These are phyloP conservation scores for Eledona agricola DNA, from an alignment of 2,888 invertebrate species.

Conservation along the genomic window DNA sequence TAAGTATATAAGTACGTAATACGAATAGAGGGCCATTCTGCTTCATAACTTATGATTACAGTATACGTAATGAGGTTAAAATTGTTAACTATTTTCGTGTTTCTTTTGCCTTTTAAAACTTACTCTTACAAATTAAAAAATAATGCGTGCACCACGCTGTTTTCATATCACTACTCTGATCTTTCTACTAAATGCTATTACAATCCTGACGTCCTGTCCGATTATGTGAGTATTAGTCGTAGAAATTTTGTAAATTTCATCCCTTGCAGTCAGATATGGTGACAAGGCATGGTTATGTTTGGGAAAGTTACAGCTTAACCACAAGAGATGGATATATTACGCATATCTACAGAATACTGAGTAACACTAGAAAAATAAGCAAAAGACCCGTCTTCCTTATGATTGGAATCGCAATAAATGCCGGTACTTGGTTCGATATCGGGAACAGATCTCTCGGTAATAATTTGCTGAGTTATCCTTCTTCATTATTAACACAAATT, in stretches of 20 bases:
- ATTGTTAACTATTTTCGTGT: too few species aligned
- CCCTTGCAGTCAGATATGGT: background rate
- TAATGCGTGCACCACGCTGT: slow-evolving; percentile 1
- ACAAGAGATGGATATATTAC: background rate
- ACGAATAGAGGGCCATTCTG: too few species aligned
- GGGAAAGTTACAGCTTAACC: background rate
- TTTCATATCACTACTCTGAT: background rate
- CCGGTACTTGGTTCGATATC: background rate
- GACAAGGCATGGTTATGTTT: background rate
- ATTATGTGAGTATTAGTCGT: background rate
- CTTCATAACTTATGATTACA: too few species aligned
- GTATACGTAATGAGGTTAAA: too few species aligned
- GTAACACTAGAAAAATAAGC: background rate
- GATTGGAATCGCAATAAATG: background rate
- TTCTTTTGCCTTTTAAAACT: too few species aligned
- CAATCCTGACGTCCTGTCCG: background rate
- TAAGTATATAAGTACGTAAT: too few species aligned
- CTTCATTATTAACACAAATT: too few species aligned
- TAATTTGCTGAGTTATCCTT: too few species aligned
- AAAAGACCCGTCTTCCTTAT: slow-evolving; percentile 1
- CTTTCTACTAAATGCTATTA: background rate
- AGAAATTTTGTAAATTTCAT: background rate
- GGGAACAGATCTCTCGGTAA: slow-evolving; percentile 1
- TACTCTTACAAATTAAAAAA: slow-evolving; percentile 11
- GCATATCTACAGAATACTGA: background rate